Conservation (phyloP, 2,888 invertebrate species). For the Apeira syringaria region DNA sequence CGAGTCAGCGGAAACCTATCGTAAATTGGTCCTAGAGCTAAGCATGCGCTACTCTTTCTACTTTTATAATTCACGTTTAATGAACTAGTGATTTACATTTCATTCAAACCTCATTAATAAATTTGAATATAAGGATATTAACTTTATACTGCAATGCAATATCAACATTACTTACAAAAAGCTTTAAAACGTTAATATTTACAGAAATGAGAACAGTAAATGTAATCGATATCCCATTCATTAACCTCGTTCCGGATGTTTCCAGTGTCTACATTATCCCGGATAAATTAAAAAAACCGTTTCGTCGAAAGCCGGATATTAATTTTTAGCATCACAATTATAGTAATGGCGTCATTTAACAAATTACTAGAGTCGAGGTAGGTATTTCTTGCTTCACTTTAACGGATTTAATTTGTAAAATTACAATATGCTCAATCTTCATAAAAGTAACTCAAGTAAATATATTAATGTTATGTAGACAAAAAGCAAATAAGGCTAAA, state of each 20-base stretch:
- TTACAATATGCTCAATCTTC: too few relatives aligned
- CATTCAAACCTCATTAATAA: too few relatives aligned
- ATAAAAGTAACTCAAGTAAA: too few relatives aligned
- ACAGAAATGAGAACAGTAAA: slow-evolving; percentile 4
- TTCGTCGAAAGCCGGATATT: slow-evolving; percentile 50
- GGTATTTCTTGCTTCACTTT: slow-evolving; percentile 5
- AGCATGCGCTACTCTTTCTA: too few relatives aligned
- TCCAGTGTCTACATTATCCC: slow-evolving; percentile 25
- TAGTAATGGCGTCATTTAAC: slow-evolving; percentile 45
- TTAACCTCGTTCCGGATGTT: slow-evolving; percentile 30
- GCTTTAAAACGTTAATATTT: slow-evolving; percentile 4
- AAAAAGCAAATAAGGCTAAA: too few relatives aligned
- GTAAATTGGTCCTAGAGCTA: too few relatives aligned
- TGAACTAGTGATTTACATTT: too few relatives aligned
- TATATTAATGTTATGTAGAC: too few relatives aligned
- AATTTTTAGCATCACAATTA: slow-evolving; percentile 51
- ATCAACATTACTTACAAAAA: not conserved
- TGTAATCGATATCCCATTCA: slow-evolving; percentile 24
- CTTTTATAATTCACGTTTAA: too few relatives aligned
- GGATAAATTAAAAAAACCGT: slow-evolving; percentile 47
- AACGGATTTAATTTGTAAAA: slow-evolving; percentile 1
- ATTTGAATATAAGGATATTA: too few relatives aligned
- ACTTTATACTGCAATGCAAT: too few relatives aligned
- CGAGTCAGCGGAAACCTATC: too few relatives aligned
- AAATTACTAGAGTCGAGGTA: slow-evolving; percentile 31